Conservation (phyloP, 2,113 vertebrate species). For the Coregonus clupeaformis region DNA sequence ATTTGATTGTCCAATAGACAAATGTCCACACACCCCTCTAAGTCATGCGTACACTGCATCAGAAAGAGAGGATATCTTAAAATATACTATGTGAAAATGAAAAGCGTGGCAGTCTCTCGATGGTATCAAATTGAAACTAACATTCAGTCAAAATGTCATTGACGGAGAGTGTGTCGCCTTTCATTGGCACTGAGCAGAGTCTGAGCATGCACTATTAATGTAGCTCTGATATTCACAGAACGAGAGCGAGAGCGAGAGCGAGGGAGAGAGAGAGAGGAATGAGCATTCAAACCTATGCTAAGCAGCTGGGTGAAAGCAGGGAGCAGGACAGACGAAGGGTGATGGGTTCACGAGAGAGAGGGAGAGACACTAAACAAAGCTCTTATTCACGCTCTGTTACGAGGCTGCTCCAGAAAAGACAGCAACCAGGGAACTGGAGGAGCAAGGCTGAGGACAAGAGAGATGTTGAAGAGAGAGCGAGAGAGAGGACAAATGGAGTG, state of each 20-base stretch:
- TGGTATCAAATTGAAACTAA: conserved; percentile 51
- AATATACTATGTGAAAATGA: conserved; percentile 24
- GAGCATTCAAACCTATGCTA: no score
- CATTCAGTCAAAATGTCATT: not conserved
- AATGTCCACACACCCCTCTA: no score
- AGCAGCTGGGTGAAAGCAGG: not conserved
- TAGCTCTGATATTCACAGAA: conserved; percentile 42
- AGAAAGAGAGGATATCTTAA: no score
- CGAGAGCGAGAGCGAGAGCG: conserved; percentile 5
- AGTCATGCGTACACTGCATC: no score
- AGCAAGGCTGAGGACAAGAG: no score
- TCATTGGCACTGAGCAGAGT: conserved; percentile 38
- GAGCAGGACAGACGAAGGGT: no score
- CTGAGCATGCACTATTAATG: conserved; percentile 44
- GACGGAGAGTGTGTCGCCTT: not conserved
- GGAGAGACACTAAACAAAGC: conserved; percentile 5
- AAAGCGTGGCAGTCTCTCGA: conserved; percentile 40
- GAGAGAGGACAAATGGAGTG: not conserved
- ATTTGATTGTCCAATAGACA: conserved; percentile 25
- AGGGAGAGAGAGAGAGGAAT: conserved; percentile 11
- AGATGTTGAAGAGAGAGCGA: not conserved
- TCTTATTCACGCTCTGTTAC: no score
- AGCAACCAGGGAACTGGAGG: not conserved
- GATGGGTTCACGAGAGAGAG: no score
- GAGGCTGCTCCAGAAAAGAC: no score